A percentile compares a stretch with the other conserved stretches of the same genome.
phyloP scores from a whole-genome alignment of 2,797 vertebrate genomes.

The Epinephelus malabaricus region DNA sequence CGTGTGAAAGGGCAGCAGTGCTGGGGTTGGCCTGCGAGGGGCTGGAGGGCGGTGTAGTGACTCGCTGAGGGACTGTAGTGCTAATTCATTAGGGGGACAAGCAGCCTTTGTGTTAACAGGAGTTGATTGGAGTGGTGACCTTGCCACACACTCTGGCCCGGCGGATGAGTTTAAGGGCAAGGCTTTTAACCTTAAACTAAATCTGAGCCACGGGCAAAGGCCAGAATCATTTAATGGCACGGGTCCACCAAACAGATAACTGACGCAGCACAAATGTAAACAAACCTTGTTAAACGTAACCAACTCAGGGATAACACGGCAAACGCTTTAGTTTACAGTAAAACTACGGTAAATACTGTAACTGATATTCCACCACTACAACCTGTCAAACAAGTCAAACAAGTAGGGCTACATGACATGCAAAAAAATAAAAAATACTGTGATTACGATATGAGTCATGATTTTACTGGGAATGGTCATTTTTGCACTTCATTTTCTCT shows the following conservation, averaged over 20 bases:
- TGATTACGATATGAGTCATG: no score
- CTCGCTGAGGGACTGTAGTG: slow-evolving; percentile 57
- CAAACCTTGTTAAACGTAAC: slow-evolving; percentile 30
- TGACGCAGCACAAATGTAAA: slow-evolving; percentile 48
- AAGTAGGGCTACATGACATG: no score
- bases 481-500: no score
- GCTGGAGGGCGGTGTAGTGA: slow-evolving; percentile 38
- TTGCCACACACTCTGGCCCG: slow-evolving; percentile 83
- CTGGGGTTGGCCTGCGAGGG: slow-evolving; percentile 53
- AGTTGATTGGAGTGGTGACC: slow-evolving; percentile 83
- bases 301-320: neutral
- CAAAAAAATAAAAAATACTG: no score
- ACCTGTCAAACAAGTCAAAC: no score
- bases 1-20: slow-evolving; percentile 75
- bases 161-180: slow-evolving; percentile 87
- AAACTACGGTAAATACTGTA: no score
- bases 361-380: no score
- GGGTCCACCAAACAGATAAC: slow-evolving; percentile 32
- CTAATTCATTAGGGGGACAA: slow-evolving; percentile 83
- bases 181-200: slow-evolving; percentile 88
- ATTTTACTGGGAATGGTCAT: no score
- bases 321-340: neutral
- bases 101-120: slow-evolving; percentile 79
- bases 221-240: slow-evolving; percentile 55
- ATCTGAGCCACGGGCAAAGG: slow-evolving; percentile 77